Base-by-base conservation (phyloP, 2,113 vertebrate species). In the Cacatua alba region DNA sequence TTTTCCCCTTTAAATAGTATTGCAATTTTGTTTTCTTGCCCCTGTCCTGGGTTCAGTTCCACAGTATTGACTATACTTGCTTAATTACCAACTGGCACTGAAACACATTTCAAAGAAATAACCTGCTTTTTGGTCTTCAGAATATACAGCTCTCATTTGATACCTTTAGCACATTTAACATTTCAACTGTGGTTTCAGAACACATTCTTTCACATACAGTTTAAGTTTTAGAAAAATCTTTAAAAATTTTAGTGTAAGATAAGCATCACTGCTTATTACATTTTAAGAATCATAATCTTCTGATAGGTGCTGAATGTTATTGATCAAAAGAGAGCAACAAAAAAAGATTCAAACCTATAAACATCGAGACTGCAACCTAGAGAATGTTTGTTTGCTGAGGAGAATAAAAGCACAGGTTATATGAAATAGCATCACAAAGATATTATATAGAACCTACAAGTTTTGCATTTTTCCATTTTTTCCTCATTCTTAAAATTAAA, bases 1-100 rank as follows among this genome's bases (percentile, higher is more conserved):
- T 81, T 89, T 46, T 92, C 82, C 21, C 48, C 15, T 94, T 71
- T 92, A 81, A 90, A 82, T 91, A 68, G 37, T 90, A 82, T 74
- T 75, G 80, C 67, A 86, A 79, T 88, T 91, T 89, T 71, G 48
- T 55, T 70, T 94, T 72, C 70, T 72, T 70, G 43, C 17, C 21
- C 43, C 15, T 59, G 33, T n/a, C 55, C 33, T n/a, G 55, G 55
- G 33, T 59, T 82, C 29, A 91, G 17, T 78, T 29, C 55, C 33
- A 25, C 13, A n/a, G 93, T 84, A 71, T 88, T 92, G 70, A 72
- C 60, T 46, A 41, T 92, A 18, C 52, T 83, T 51, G 29, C 55
- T 81, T 92, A 83, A 93, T 88, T 96, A 65, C 25, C 16, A 95
- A 37, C 78, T 86, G 84, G 33, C 46, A 76, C 62, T 67, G 71